Evolutionary conservation across 2,113 vertebrate species (phyloP).

Genomic region (Toxostoma redivivum): DNA sequence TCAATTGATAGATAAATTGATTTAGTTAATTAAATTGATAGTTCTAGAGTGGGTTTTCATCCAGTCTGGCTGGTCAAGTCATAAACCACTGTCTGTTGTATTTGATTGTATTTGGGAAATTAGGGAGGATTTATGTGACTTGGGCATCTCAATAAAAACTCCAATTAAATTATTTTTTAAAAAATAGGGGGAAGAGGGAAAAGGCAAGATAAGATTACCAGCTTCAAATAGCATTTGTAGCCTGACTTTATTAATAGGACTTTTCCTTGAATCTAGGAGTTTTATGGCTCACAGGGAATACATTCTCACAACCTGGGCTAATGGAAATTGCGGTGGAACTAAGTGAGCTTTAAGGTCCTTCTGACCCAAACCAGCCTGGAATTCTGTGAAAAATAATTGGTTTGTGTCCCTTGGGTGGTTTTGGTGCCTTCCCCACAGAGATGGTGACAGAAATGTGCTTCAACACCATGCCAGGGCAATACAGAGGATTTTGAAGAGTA

Average conservation of each 20-base stretch:
- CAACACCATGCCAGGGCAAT: accelerated
- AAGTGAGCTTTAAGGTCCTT: background rate
- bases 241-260: background rate
- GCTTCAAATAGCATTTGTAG: background rate
- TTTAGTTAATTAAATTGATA: background rate
- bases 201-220: background rate
- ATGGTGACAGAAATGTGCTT: background rate
- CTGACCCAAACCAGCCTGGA: background rate
- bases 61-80: background rate
- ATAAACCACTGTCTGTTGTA: background rate
- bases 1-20: background rate
- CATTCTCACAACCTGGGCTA: background rate
- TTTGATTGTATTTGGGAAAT: background rate
- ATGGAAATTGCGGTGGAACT: background rate
- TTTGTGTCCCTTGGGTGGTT: background rate
- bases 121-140: background rate
- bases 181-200: accelerated
- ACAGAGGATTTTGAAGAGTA: background rate
- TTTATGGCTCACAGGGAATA: background rate
- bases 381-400: background rate
- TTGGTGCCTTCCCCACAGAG: background rate
- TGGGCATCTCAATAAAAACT: background rate
- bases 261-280: background rate
- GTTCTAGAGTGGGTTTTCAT: background rate
- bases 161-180: background rate